Conservation (phyloP, 2,797 vertebrate genomes). For the Anguilla megastoma region DNA sequence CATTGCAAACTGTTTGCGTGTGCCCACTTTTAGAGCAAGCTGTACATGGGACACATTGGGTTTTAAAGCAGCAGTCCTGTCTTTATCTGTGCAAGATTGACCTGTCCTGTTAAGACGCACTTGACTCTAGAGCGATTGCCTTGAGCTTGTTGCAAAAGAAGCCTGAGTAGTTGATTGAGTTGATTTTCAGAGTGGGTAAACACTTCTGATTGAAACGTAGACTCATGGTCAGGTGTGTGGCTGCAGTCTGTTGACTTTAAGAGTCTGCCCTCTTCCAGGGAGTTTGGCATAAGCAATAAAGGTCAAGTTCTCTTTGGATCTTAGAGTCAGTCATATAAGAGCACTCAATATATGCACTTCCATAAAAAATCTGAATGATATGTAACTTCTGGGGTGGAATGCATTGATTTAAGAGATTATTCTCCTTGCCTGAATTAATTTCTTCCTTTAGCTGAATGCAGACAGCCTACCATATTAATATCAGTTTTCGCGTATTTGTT, state of each 20-base stretch:
- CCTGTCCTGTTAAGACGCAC: no score
- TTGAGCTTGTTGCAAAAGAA: no score
- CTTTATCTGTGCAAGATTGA: no score
- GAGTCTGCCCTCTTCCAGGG: background rate
- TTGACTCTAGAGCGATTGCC: no score
- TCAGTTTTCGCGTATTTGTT: background rate
- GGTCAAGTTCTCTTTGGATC: background rate
- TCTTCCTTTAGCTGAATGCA: background rate
- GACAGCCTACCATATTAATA: no score
- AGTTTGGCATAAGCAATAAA: background rate
- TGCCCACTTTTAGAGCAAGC: no score
- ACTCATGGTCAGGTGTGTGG: background rate
- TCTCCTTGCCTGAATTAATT: background rate
- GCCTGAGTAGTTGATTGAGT: background rate
- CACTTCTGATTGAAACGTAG: background rate
- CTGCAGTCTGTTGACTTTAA: background rate
- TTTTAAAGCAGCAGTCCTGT: no score
- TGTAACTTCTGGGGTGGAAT: background rate
- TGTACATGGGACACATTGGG: no score
- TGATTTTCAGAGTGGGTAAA: background rate
- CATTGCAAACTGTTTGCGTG: no score
- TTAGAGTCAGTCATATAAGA: background rate
- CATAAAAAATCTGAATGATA: background rate
- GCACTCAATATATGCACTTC: background rate
- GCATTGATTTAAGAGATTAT: no score